Evolutionary conservation across 1,140 invertebrate genomes (phyloP), one percentile per base, ranked within the genome.

Genomic region (Drosophila eugracilis): DNA sequence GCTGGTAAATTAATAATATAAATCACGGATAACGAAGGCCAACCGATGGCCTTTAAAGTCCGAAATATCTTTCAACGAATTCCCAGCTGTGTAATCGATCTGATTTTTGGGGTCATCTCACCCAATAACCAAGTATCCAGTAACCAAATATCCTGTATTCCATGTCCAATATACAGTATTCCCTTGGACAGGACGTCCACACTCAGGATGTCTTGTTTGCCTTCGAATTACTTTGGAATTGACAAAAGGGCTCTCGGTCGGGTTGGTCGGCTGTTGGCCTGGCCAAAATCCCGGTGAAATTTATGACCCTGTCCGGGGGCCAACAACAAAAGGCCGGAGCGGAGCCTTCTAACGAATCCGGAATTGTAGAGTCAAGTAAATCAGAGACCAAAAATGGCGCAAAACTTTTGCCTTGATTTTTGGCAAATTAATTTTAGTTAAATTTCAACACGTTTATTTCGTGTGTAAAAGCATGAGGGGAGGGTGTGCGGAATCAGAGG

Each of bases 391-490:
- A 58, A 58, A 75, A 52, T 67, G 62, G 17, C 22, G 26, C 28
- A 80, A 71, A 80, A 79, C 41, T 63, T 71, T 71, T 48, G 26
- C 60, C 62, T 67, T 63, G 69, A 62, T 67, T 78, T 78, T 52
- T 65, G 58, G 42, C 72, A 81, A 72, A 81, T 81, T 77, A 73
- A 81, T 81, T 81, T 81, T 62, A 58, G 50, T 77, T 72, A 59
- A 73, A 67, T 81, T 81, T 81, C 50, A 73, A 76, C 60, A 67
- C 55, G 50, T 77, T 81, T 69, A 55, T 60, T 57, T 71, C 63
- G 65, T 75, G 52, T 50, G 50, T 58, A 78, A 57, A 2, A 28
- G 42, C 2, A 19, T n/a, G n/a, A 21, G 26, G 4, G 22, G 49
- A 12, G 14, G 15, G n/a, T n/a, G n/a, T n/a, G n/a, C n/a, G n/a